Base-by-base conservation (phyloP, 64 coral and sea anemone genomes). In the Porites lutea region DNA sequence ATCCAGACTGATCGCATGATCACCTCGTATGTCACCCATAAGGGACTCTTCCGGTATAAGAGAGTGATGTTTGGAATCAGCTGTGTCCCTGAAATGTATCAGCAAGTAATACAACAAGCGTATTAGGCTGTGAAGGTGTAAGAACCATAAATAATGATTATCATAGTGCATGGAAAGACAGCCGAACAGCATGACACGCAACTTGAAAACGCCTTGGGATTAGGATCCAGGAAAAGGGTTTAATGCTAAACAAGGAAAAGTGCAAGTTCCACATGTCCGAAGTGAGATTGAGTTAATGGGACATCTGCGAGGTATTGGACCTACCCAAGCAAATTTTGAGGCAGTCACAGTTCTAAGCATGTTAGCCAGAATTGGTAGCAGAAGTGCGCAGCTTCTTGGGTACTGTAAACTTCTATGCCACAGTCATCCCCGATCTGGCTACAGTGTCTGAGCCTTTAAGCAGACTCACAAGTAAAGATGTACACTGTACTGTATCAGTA, bases 21-120 rank as follows among this genome's bases (percentile, higher is more conserved):
- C n/a, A 91, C 89, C 46, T 71, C 89, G 14, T 91, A 79, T 91
- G 47, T 68, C 18, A 91, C 78, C 4, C 88, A 78, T 37, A 37
- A 78, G 44, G 88, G 72, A 15, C 74, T 79, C 19, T 59, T 13
- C 44, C 18, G 74, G 44, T 79, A 79, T 48, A 90, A 53, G 37
- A 1, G 79, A 15, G 21, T 91, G 46, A 91, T 81, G 48, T 83
- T 91, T 82, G 78, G 89, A 54, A 71, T 79, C 44, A 83, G 19
- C 15, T 92, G 23, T 44, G 90, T 80, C 46, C 46, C 57, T 48
- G 60, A 92, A 76, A 83, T 91, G 51, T 91, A 81, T 43, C 89
- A 92, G 72, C 66, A 46, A 61, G 72, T 85, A 18, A 86, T 92
- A 11, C 66, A 92, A 20, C 77, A 92, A 82, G 77, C 72, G 11